A percentile compares a stretch with the other conserved stretches of the same genome.
Conservation (phyloP, 2,797 vertebrate genomes). For the Takifugu rubripes region DNA sequence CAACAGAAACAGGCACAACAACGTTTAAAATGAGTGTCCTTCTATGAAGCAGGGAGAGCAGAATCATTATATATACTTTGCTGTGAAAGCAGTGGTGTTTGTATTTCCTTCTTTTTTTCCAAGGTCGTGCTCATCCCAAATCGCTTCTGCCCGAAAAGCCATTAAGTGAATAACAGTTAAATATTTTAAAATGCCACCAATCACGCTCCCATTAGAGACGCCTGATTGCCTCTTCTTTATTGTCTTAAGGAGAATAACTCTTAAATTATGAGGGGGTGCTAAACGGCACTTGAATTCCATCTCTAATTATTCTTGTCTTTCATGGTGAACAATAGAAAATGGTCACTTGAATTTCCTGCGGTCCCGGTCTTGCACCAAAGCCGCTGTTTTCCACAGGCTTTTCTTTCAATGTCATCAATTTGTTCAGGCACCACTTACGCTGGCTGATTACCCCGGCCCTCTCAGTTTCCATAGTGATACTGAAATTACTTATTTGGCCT, state of each 20-base stretch:
- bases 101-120: too few species aligned
- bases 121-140: conserved; percentile 12
- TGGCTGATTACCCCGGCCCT: conserved; percentile 47
- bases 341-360: conserved; percentile 14
- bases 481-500: conserved; percentile 43
- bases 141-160: conserved; percentile 29
- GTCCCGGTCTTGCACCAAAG: conserved; percentile 18
- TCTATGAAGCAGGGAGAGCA: too few species aligned
- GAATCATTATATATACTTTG: too few species aligned
- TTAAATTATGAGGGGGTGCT: conserved; percentile 42
- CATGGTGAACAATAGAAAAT: conserved; percentile 50
- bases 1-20: too few species aligned
- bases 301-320: conserved; percentile 39
- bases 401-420: conserved; percentile 52
- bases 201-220: conserved; percentile 42
- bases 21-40: too few species aligned
- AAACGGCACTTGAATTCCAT: conserved; percentile 50
- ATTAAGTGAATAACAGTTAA: conserved; percentile 25
- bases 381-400: conserved; percentile 36
- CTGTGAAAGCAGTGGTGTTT: conserved; percentile 11
- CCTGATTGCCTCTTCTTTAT: conserved; percentile 60
- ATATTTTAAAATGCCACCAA: conserved; percentile 43
- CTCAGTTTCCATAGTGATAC: conserved; percentile 67
- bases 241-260: conserved; percentile 50
- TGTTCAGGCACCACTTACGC: conserved; percentile 49